Evolutionary conservation across 2,888 invertebrate species (phyloP).

Genomic region (Tupiocoris notatus): DNA sequence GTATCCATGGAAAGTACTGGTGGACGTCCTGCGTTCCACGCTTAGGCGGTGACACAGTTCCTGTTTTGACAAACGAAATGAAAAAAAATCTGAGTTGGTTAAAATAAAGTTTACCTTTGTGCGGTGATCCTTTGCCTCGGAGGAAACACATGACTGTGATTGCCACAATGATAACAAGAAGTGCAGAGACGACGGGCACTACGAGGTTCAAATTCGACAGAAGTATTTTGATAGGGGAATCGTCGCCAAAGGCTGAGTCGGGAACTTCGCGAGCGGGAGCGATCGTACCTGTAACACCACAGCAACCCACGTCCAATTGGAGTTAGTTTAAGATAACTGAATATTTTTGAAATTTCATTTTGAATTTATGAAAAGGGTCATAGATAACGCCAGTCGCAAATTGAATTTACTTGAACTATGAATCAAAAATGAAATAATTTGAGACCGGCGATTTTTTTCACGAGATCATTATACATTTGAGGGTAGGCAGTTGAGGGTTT

Average conservation of each 20-base stretch:
- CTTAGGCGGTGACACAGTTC: conserved; percentile 76
- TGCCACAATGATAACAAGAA: conserved; percentile 89
- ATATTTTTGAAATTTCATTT: too few species aligned
- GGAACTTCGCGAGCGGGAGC: conserved; percentile 85
- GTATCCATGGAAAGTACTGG: conserved; percentile 71
- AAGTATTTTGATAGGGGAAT: conserved; percentile 76
- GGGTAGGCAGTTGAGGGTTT: conserved; percentile 4
- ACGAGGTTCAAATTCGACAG: conserved; percentile 89
- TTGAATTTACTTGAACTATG: too few species aligned
- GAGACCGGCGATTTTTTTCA: too few species aligned
- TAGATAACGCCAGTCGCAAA: too few species aligned
- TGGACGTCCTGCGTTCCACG: conserved; percentile 58
- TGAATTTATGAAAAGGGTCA: too few species aligned
- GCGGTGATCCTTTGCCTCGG: conserved; percentile 76
- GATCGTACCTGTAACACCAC: conserved; percentile 82
- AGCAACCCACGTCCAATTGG: background rate
- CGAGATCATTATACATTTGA: too few species aligned
- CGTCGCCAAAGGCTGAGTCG: conserved; percentile 60
- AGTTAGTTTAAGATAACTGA: too few species aligned
- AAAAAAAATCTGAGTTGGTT: conserved; percentile 50
- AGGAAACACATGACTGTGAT: conserved; percentile 90
- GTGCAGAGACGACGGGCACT: conserved; percentile 87
- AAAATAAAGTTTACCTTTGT: conserved; percentile 69
- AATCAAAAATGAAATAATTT: too few species aligned
- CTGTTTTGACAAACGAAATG: conserved; percentile 58